These are phyloP conservation scores for Ophiodon elongatus DNA, from an alignment of 2,113 vertebrate species.

Conservation along the genomic window DNA sequence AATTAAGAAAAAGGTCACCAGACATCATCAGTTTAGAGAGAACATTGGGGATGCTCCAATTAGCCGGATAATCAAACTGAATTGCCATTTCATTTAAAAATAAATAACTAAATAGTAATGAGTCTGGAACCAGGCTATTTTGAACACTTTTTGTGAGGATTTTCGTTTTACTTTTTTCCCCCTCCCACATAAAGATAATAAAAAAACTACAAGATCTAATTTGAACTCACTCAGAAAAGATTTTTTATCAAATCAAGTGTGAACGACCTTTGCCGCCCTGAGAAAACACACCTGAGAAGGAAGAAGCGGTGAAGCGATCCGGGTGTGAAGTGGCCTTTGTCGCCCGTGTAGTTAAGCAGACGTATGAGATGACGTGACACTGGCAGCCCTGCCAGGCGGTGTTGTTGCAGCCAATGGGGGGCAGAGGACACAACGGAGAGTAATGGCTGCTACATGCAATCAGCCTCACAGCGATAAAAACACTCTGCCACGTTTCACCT, in stretches of 20 bases:
- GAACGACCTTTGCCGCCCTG: slow-evolving; percentile 62
- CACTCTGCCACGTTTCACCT: slow-evolving; percentile 71
- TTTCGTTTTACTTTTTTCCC: background rate
- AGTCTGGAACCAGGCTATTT: background rate
- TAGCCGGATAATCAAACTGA: slow-evolving; percentile 23
- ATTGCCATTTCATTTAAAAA: slow-evolving; percentile 20
- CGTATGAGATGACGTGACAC: slow-evolving; percentile 72
- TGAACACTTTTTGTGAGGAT: background rate
- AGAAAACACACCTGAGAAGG: slow-evolving; percentile 41
- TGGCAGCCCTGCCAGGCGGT: slow-evolving; percentile 78
- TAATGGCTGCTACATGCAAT: slow-evolving; percentile 76
- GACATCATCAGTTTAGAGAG: slow-evolving; percentile 17
- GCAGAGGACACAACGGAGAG: slow-evolving; percentile 81
- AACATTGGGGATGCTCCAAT: slow-evolving; percentile 23
- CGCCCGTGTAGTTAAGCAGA: slow-evolving; percentile 67
- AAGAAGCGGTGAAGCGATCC: slow-evolving; percentile 35
- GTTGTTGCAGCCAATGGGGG: slow-evolving; percentile 81
- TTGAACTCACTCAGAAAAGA: slow-evolving; percentile 28
- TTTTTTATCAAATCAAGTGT: slow-evolving; percentile 34
- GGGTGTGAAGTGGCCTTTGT: slow-evolving; percentile 66
- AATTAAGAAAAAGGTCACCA: slow-evolving; percentile 22
- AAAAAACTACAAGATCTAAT: slow-evolving; percentile 42
- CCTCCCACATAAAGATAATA: background rate
- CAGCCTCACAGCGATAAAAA: slow-evolving; percentile 63
- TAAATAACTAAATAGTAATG: background rate